phyloP scores from a whole-genome alignment of 2,888 invertebrate genomes.

The Pinctada fucata region DNA sequence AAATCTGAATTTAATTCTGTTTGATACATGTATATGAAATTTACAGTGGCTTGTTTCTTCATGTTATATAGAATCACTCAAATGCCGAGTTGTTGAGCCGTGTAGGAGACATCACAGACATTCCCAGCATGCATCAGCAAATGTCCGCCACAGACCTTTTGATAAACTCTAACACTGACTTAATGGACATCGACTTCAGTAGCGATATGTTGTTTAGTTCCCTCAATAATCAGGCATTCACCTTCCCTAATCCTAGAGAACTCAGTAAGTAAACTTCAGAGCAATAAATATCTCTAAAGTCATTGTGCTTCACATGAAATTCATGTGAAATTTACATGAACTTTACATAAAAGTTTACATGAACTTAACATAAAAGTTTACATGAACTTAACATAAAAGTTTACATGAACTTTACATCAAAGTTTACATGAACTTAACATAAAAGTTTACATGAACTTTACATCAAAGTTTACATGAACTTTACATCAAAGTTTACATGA shows the following conservation, averaged over 20 bases:
- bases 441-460: too few species aligned
- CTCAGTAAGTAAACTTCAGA: conserved; percentile 84
- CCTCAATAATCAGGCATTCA: conserved; percentile 85
- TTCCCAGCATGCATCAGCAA: conserved; percentile 34
- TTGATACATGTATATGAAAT: not conserved
- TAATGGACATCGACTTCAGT: conserved; percentile 75
- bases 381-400: too few species aligned
- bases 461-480: too few species aligned
- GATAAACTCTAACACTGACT: conserved; percentile 57
- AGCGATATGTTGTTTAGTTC: conserved; percentile 78
- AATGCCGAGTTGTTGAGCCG: conserved; percentile 56
- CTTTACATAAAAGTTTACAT: too few species aligned
- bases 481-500: too few species aligned
- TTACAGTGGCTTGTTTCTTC: not conserved
- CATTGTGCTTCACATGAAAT: too few species aligned
- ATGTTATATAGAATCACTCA: conserved; percentile 31
- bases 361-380: too few species aligned
- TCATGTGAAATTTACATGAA: too few species aligned
- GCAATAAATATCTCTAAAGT: too few species aligned
- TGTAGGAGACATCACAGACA: conserved; percentile 48
- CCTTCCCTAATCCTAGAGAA: conserved; percentile 97
- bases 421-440: too few species aligned
- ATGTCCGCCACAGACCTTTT: conserved; percentile 61
- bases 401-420: too few species aligned
- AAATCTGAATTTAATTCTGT: too few species aligned